These are phyloP conservation scores for Orchestia grillus DNA, from an alignment of 1,140 invertebrate genomes.

Conservation along the genomic window DNA sequence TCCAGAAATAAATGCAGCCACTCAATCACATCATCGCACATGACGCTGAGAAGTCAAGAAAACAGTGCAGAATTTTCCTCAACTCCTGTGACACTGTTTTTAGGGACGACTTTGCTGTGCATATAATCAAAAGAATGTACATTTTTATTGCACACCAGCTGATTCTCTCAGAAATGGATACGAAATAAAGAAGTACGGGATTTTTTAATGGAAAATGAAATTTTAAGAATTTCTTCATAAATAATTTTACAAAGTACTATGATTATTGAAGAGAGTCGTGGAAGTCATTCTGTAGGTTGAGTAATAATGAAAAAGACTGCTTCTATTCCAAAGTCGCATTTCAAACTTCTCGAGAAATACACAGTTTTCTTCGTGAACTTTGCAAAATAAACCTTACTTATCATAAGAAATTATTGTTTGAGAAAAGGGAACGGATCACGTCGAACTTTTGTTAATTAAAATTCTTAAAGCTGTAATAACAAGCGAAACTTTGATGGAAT, in stretches of 20 bases:
- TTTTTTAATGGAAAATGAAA: neutral
- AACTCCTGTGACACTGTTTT: neutral
- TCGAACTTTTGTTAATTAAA: neutral
- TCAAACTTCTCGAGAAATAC: neutral
- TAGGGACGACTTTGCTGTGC: neutral
- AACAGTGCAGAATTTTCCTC: neutral
- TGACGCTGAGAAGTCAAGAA: neutral
- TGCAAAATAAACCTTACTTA: neutral
- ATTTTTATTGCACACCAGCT: neutral
- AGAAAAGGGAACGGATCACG: neutral
- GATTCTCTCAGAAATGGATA: neutral
- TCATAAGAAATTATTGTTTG: neutral
- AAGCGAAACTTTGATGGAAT: neutral
- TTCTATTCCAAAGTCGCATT: neutral
- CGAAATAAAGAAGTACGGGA: neutral
- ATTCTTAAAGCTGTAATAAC: conserved; percentile 10
- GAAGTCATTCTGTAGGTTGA: neutral
- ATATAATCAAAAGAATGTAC: neutral
- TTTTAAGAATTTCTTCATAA: neutral
- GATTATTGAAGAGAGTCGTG: neutral
- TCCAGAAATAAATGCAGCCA: neutral
- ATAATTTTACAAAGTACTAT: neutral
- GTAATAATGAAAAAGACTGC: neutral
- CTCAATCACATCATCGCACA: neutral
- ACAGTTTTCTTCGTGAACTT: neutral